These are phyloP conservation scores for Strigamia crassipes DNA, from an alignment of 2,888 invertebrate genomes.

Conservation along the genomic window DNA sequence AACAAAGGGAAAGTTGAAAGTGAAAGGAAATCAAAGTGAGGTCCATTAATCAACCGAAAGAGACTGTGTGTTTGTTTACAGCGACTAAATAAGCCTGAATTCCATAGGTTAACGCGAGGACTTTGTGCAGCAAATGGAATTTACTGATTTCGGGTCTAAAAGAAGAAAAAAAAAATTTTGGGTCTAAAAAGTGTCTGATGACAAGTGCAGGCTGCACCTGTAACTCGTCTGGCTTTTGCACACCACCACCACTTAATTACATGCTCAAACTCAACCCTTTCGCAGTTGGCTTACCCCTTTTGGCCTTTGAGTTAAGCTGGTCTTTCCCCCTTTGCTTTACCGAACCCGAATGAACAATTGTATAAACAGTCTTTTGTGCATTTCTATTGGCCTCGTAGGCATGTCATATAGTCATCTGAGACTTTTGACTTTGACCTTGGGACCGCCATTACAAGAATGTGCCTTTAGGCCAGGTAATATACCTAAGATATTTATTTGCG, in stretches of 20 bases:
- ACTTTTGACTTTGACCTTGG: conserved; percentile 32
- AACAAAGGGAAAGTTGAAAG: neutral
- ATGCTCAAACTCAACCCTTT: conserved; percentile 2
- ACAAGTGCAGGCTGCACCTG: neutral
- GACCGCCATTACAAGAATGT: conserved; percentile 36
- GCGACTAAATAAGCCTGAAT: neutral
- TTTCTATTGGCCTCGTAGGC: neutral
- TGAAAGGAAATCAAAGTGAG: neutral
- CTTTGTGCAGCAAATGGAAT: too few species aligned
- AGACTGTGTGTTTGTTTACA: neutral
- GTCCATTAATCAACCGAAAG: neutral
- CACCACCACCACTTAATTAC: conserved; percentile 6
- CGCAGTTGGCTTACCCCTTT: neutral
- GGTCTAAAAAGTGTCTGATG: too few species aligned
- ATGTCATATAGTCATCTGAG: conserved; percentile 31
- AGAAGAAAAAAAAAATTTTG: too few species aligned
- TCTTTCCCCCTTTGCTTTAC: neutral
- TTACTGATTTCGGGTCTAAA: too few species aligned
- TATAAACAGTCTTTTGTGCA: neutral
- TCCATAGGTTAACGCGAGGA: too few species aligned
- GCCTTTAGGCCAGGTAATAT: conserved; percentile 19
- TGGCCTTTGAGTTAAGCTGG: neutral
- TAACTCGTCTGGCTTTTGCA: neutral
- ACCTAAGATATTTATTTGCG: conserved; percentile 19
- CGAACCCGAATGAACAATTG: conserved; percentile 3